phyloP scores from a whole-genome alignment of 2,888 invertebrate genomes.

The Zootermopsis nevadensis region DNA sequence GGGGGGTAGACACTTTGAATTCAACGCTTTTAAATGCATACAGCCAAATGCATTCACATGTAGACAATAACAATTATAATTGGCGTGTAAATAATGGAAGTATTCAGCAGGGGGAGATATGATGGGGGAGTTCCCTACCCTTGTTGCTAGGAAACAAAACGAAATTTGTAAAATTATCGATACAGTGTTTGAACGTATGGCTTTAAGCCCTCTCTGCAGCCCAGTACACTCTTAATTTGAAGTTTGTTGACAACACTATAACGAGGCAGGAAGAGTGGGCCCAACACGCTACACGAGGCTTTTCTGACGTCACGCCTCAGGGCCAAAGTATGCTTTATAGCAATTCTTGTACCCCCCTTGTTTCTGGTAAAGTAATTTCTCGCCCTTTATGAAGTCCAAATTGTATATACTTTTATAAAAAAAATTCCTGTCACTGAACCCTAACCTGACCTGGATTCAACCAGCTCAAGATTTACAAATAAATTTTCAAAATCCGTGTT shows the following conservation, averaged over 20 bases:
- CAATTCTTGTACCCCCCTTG: no score
- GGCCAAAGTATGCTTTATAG: no score
- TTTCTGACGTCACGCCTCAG: no score
- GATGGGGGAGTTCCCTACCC: neutral
- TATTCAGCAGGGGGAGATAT: neutral
- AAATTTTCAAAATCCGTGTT: no score
- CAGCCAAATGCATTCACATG: neutral
- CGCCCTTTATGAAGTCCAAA: no score
- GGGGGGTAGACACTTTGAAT: neutral
- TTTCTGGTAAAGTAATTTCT: no score
- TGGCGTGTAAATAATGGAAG: conserved; percentile 26
- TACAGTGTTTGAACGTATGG: neutral
- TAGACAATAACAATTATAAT: conserved; percentile 14
- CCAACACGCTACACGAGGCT: no score
- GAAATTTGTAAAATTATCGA: conserved; percentile 2
- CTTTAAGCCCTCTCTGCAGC: no score
- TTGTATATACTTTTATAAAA: no score
- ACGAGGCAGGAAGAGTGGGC: neutral
- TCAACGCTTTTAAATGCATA: neutral
- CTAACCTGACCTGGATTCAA: no score
- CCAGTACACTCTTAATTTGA: neutral
- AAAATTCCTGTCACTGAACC: no score
- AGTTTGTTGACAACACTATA: neutral
- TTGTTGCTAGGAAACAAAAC: conserved; percentile 1
- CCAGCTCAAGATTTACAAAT: no score